These are phyloP conservation scores for Hesperia comma DNA, from an alignment of 2,888 invertebrate species.

Conservation along the genomic window DNA sequence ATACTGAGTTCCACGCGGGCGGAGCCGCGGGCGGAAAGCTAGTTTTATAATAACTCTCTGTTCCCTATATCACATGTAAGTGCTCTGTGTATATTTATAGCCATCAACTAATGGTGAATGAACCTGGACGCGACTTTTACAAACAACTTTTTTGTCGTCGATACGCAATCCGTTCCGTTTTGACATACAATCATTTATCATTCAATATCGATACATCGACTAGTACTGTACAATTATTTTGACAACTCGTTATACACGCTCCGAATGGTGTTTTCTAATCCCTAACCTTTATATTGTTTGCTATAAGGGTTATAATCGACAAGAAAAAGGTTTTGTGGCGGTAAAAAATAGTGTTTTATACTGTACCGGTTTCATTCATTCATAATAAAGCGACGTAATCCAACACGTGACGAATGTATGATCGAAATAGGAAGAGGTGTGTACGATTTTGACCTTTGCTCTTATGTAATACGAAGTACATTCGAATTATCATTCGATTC, in stretches of 20 bases:
- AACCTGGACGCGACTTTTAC: constrained; percentile 57
- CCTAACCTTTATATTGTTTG: constrained; percentile 4
- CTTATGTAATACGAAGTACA: constrained; percentile 31
- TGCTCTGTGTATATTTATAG: constrained; percentile 27
- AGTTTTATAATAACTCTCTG: constrained; percentile 2
- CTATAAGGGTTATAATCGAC: constrained; percentile 24
- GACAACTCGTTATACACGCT: constrained; percentile 41
- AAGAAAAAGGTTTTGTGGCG: constrained; percentile 5
- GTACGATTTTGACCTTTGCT: constrained; percentile 44
- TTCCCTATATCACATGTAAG: background rate
- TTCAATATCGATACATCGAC: constrained; percentile 69
- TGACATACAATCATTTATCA: constrained; percentile 71
- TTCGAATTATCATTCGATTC: constrained; percentile 4
- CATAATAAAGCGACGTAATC: constrained; percentile 50
- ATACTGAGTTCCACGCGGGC: no score
- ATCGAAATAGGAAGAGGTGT: constrained; percentile 45
- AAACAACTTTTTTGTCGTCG: constrained; percentile 58
- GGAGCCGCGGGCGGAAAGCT: no score
- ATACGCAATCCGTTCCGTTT: constrained; percentile 51
- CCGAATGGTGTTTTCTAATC: background rate
- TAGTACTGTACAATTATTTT: constrained; percentile 61
- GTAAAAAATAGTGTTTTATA: constrained; percentile 16
- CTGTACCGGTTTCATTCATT: constrained; percentile 69
- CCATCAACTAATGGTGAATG: constrained; percentile 57
- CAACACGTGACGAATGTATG: constrained; percentile 44